Base-by-base conservation (phyloP, 2,888 invertebrate species). In the Toxonevra muliebris region DNA sequence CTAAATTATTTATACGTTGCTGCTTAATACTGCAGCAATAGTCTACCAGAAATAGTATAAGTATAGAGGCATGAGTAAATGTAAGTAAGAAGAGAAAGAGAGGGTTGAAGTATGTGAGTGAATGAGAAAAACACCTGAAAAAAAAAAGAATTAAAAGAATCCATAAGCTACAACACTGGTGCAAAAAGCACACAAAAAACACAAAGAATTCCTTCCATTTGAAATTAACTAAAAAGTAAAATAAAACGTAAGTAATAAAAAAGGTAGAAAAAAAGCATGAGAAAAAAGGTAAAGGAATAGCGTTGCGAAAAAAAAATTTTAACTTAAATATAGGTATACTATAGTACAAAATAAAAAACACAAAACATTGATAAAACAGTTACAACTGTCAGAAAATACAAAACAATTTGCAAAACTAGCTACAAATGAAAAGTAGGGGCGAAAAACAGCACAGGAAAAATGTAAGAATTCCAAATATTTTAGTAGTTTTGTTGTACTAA, bases 1-100 rank as follows among this genome's bases (percentile, higher is more conserved):
- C 72, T 76, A 77, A 76, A 76, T 78, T 79, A 76, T 79, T 79
- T 77, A 74, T 64, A 52, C 63, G 64, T 59, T 53, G 64, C 41
- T 30, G 40, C 19, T 57, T n/a, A 40, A n/a, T 15, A 63, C 62
- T 59, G 62, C 79, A 77, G 74, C 70, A 73, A 76, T 75, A 78
- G 77, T 78, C 78, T 77, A 73, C 75, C 75, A 54, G 60, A 41
- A 62, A 68, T 58, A 52, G 30, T 30, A 30, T 30, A 7, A 4
- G 30, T 30, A 30, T 30, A 7, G 2, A 7, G 30, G 2, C 30
- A 30, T 30, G 30, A 62, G 20, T 40, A 68, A 60, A 63, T 43
- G 42, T 17, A 50, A 17, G 53, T 50, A 61, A 58, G 54, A 52
- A 52, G 30, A 17, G 19, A 61, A 7, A 4, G 30, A 30, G 30